phyloP scores from a whole-genome alignment of 2,113 vertebrate genomes.

The Peromyscus maniculatus region DNA sequence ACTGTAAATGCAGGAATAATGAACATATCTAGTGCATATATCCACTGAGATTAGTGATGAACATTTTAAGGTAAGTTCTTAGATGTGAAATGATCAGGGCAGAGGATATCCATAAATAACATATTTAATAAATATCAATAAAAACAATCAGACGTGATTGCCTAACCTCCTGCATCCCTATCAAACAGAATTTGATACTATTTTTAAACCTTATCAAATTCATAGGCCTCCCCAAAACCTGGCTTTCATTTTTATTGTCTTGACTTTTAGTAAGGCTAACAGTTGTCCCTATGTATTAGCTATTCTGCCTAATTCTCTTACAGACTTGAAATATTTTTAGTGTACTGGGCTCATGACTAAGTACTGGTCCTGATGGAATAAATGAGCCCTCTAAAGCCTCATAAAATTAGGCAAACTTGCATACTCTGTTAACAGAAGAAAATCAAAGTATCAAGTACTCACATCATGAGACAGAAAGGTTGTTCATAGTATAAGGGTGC shows the following conservation, averaged over 20 bases:
- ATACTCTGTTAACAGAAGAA: background rate
- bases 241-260: constrained; percentile 40
- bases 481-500: background rate
- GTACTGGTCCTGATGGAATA: background rate
- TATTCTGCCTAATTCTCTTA: background rate
- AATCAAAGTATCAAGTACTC: no score
- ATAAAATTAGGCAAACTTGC: background rate
- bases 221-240: background rate
- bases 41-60: background rate
- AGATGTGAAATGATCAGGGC: background rate
- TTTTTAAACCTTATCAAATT: constrained; percentile 5
- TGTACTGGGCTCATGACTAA: background rate
- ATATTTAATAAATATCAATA: background rate
- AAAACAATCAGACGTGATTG: background rate
- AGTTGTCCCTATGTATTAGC: background rate
- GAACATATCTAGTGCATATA: background rate
- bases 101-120: background rate
- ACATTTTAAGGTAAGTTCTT: constrained; percentile 2
- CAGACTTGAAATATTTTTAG: background rate
- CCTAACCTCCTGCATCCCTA: background rate
- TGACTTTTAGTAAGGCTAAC: background rate
- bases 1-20: background rate
- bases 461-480: background rate
- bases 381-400: background rate
- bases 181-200: background rate